Percentiles rank a stretch among this genome's conserved stretches.
These are phyloP conservation scores for Volucella inflata DNA, from an alignment of 2,888 invertebrate genomes.

Conservation along the genomic window DNA sequence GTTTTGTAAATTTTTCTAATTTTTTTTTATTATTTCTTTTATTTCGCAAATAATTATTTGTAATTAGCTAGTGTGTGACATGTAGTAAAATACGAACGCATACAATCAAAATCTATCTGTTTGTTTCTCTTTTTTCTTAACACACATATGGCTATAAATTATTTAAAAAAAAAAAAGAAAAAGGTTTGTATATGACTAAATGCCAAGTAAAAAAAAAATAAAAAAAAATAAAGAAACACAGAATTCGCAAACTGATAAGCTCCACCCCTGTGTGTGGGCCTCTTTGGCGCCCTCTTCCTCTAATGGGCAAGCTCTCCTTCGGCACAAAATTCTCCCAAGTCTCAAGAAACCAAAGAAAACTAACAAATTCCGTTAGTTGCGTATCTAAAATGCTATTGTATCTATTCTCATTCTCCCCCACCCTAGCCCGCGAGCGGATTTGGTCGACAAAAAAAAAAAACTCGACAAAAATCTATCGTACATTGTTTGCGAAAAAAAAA, in stretches of 20 bases:
- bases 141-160: constrained; percentile 23
- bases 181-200: too few relatives aligned
- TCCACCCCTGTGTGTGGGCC: constrained; percentile 21
- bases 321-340: background rate
- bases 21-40: background rate
- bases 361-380: constrained; percentile 28
- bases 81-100: constrained; percentile 2
- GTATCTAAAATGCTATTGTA: constrained; percentile 4
- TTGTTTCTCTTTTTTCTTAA: background rate
- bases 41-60: constrained; percentile 10
- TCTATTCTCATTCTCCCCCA: constrained; percentile 10
- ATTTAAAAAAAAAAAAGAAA: background rate
- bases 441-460: background rate
- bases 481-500: constrained; percentile 24
- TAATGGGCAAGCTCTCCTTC: constrained; percentile 3
- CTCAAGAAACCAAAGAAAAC: constrained; percentile 10
- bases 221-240: too few relatives aligned
- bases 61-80: constrained; percentile 51
- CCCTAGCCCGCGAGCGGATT: background rate
- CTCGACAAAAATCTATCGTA: background rate
- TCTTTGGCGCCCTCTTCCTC: background rate
- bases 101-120: background rate
- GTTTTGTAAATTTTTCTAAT: background rate
- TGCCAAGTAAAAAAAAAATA: background rate
- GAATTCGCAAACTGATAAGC: constrained; percentile 56